phyloP scores from a whole-genome alignment of 2,113 vertebrate genomes.

The Serilophus lunatus region DNA sequence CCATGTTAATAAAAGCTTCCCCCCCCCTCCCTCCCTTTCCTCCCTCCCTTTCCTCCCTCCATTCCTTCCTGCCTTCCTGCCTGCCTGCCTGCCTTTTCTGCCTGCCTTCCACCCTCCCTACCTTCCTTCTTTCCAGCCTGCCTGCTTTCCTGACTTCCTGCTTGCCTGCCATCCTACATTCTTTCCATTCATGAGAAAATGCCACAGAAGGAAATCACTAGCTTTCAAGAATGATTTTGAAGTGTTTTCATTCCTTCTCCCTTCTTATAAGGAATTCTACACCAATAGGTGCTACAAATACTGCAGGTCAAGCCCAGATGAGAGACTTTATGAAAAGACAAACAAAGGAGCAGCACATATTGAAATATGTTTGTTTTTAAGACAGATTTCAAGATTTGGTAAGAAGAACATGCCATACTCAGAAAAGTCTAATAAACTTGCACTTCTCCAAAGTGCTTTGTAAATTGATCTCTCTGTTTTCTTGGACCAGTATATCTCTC shows the following conservation, averaged over 20 bases:
- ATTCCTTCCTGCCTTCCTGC: background rate
- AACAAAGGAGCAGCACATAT: background rate
- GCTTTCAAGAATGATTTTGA: background rate
- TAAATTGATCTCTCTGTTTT: background rate
- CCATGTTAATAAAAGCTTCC: background rate
- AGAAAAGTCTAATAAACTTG: constrained; percentile 3
- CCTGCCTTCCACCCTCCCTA: background rate
- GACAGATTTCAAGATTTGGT: background rate
- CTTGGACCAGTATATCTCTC: background rate
- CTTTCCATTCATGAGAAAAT: background rate
- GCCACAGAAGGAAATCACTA: background rate
- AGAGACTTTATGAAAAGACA: background rate
- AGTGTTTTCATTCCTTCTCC: background rate
- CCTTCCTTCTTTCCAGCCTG: background rate
- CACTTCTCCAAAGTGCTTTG: background rate
- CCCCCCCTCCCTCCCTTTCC: background rate
- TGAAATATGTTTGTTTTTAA: constrained; percentile 20
- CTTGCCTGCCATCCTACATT: background rate
- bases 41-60: background rate
- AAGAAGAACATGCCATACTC: background rate
- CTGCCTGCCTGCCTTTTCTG: background rate
- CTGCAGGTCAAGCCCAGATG: background rate
- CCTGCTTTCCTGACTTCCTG: background rate
- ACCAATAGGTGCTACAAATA: background rate
- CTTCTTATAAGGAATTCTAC: background rate